phyloP scores from a whole-genome alignment of 2,888 invertebrate genomes.

The Conops quadrifasciatus region DNA sequence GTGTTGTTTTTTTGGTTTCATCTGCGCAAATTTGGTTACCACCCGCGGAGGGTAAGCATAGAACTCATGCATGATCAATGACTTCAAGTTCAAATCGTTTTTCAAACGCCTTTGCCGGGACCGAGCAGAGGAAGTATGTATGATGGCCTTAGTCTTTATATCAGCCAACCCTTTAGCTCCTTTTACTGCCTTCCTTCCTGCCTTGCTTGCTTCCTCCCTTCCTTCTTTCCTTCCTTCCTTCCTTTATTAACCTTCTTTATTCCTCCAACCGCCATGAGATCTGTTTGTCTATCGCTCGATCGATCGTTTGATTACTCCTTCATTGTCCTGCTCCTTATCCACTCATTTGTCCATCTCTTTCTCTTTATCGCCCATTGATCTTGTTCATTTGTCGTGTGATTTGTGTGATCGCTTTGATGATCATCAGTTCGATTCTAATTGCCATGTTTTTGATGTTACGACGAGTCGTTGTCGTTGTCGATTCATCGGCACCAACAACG shows the following conservation, averaged over 20 bases:
- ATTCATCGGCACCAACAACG: no score
- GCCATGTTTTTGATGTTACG: constrained; percentile 37
- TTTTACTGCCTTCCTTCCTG: no score
- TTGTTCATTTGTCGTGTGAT: constrained; percentile 43
- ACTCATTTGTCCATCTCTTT: background rate
- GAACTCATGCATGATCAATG: constrained; percentile 35
- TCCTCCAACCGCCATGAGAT: no score
- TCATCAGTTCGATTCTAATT: constrained; percentile 52
- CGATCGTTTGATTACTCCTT: no score
- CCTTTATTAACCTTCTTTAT: no score
- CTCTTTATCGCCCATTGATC: constrained; percentile 12
- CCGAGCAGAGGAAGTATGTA: no score
- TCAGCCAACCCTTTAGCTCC: no score
- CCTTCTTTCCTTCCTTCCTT: no score
- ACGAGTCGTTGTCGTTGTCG: background rate
- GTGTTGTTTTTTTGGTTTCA: background rate
- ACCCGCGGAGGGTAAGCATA: constrained; percentile 33
- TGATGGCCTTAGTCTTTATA: no score
- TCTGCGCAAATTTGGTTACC: background rate
- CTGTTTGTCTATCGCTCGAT: no score
- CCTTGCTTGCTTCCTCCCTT: no score
- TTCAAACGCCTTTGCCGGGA: constrained; percentile 13
- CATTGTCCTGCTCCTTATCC: no score
- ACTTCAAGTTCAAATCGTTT: constrained; percentile 28
- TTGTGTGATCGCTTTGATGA: constrained; percentile 45